These are phyloP conservation scores for Actenoides lindsayi DNA, from an alignment of 2,113 vertebrate species.

Conservation along the genomic window DNA sequence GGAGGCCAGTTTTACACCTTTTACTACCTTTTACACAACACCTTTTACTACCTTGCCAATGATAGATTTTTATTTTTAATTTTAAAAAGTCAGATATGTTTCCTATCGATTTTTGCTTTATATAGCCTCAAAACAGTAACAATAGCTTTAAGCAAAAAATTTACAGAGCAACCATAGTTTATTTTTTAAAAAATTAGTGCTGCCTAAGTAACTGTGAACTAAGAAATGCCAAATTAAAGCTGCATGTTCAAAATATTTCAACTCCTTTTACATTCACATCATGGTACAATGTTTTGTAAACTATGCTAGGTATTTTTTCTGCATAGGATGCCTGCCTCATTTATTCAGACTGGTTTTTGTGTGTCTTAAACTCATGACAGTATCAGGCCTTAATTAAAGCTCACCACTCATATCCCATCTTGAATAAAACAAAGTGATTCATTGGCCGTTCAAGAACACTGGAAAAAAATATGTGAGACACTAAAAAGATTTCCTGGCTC, in stretches of 20 bases:
- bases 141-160: neutral
- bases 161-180: neutral
- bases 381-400: neutral
- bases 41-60: neutral
- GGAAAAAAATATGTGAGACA: neutral
- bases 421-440: neutral
- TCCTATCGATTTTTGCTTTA: neutral
- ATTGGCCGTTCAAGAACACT: neutral
- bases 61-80: neutral
- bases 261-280: neutral
- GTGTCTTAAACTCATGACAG: neutral
- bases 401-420: neutral
- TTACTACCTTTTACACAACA: neutral
- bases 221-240: neutral
- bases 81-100: neutral
- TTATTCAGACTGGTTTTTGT: neutral
- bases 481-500: neutral
- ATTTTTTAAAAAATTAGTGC: neutral
- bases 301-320: neutral
- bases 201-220: neutral
- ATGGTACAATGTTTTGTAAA: neutral
- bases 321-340: neutral
- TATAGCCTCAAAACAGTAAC: neutral
- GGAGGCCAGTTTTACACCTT: neutral
- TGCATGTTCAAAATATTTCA: neutral